These are phyloP conservation scores for Thunnus albacares DNA, from an alignment of 2,797 vertebrate genomes.

Conservation along the genomic window DNA sequence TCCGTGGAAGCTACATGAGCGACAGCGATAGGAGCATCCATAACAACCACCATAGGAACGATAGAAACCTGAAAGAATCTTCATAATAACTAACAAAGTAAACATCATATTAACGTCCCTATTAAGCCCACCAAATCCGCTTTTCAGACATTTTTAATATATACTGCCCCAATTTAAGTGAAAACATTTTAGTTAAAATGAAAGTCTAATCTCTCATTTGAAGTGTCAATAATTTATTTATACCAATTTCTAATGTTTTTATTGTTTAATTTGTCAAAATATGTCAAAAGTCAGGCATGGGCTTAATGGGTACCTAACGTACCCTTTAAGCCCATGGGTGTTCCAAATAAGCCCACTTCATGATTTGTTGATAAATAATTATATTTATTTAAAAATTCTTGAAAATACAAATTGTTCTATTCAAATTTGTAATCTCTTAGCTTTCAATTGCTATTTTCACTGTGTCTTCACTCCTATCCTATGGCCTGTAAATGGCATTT, in stretches of 20 bases:
- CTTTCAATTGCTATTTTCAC: background rate
- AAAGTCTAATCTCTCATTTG: background rate
- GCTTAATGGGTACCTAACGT: too few relatives aligned
- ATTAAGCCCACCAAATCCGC: background rate
- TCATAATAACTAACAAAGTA: too few relatives aligned
- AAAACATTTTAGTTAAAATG: background rate
- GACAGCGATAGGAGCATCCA: too few relatives aligned
- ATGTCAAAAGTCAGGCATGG: too few relatives aligned
- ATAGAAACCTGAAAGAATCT: too few relatives aligned
- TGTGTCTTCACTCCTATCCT: background rate
- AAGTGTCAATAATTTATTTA: background rate
- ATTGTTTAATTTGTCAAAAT: too few relatives aligned
- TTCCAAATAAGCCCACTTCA: background rate
- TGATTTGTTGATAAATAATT: too few relatives aligned
- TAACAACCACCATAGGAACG: too few relatives aligned
- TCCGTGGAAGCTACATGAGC: too few relatives aligned
- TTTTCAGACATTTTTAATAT: background rate
- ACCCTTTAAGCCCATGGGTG: background rate
- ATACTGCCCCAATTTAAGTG: background rate
- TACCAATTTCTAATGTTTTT: too few relatives aligned
- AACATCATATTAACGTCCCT: background rate
- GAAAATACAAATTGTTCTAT: background rate
- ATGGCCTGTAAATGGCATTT: background rate
- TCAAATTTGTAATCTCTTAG: background rate
- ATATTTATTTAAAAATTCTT: background rate